Percentiles rank a stretch among this genome's conserved stretches.
phyloP scores from a whole-genome alignment of 2,888 invertebrate species.

The Pyrocoelia pectoralis region DNA sequence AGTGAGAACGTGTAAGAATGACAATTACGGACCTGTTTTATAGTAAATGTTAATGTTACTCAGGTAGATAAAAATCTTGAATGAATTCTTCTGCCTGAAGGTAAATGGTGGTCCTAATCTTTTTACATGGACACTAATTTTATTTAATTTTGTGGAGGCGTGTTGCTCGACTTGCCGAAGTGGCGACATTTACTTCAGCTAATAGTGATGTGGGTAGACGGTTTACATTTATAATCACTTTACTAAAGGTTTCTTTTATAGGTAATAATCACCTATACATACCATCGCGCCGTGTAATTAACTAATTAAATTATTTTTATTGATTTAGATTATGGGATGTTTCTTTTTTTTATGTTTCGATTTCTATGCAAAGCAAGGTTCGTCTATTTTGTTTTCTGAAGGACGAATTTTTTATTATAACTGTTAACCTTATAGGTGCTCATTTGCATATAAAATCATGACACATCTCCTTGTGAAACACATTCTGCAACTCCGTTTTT shows the following conservation, averaged over 20 bases:
- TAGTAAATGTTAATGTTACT: slow-evolving; percentile 14
- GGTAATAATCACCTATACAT: neutral
- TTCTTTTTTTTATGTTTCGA: no score
- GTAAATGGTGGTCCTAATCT: slow-evolving; percentile 32
- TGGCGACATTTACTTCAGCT: slow-evolving; percentile 34
- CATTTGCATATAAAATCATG: no score
- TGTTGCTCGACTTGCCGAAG: slow-evolving; percentile 32
- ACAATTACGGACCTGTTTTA: neutral
- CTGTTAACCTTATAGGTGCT: no score
- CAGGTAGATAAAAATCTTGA: slow-evolving; percentile 34
- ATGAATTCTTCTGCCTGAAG: slow-evolving; percentile 24
- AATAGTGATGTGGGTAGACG: slow-evolving; percentile 36
- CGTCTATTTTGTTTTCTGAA: no score
- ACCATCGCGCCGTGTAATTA: neutral
- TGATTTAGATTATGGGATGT: no score
- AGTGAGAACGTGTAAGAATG: neutral
- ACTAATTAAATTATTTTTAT: neutral
- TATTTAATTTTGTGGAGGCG: slow-evolving; percentile 35
- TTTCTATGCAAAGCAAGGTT: no score
- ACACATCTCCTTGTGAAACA: no score
- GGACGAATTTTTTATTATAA: no score
- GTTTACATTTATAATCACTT: slow-evolving; percentile 39
- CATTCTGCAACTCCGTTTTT: no score
- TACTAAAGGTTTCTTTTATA: slow-evolving; percentile 29
- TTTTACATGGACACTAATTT: slow-evolving; percentile 37